A percentile compares a stretch with the other conserved stretches of the same genome.
Evolutionary conservation across 2,888 invertebrate species (phyloP).

Genomic region (Drosophila borborema): DNA sequence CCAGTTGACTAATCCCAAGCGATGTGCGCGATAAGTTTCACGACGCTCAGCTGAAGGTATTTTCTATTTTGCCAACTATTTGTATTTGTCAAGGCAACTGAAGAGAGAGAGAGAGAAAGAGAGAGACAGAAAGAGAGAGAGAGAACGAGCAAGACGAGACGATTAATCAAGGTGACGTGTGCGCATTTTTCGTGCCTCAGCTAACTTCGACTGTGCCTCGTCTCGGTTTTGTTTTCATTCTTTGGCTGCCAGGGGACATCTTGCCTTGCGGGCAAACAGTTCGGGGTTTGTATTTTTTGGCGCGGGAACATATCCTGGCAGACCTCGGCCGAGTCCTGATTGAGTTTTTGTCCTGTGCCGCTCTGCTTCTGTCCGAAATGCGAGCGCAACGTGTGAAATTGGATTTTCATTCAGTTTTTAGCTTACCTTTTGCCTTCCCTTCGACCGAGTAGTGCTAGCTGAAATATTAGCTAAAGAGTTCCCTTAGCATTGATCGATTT

Average conservation of each 20-base stretch:
- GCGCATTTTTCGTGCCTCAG: conserved; percentile 54
- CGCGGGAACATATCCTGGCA: conserved; percentile 39
- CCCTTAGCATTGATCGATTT: background rate
- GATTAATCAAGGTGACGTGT: conserved; percentile 79
- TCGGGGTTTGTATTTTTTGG: conserved; percentile 40
- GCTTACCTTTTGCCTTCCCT: background rate
- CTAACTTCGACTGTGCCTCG: conserved; percentile 10
- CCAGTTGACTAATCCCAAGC: conserved; percentile 55
- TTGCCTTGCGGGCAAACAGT: conserved; percentile 39
- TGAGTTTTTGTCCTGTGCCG: conserved; percentile 16
- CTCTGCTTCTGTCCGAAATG: conserved; percentile 37
- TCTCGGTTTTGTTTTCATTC: conserved; percentile 10
- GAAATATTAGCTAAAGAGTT: conserved; percentile 8
- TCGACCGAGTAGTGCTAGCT: background rate
- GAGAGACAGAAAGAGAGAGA: background rate
- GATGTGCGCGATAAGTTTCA: conserved; percentile 62
- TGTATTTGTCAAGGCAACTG: conserved; percentile 72
- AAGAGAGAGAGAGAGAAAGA: conserved; percentile 5
- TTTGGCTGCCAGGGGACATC: conserved; percentile 52
- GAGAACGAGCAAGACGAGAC: conserved; percentile 50
- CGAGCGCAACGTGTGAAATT: conserved; percentile 27
- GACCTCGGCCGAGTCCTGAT: conserved; percentile 5
- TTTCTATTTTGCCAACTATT: conserved; percentile 60
- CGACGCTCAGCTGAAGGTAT: conserved; percentile 8
- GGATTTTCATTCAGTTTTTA: conserved; percentile 18